Evolutionary conservation across 2,113 vertebrate species (phyloP).

Genomic region (Choloepus hoffmanni): DNA sequence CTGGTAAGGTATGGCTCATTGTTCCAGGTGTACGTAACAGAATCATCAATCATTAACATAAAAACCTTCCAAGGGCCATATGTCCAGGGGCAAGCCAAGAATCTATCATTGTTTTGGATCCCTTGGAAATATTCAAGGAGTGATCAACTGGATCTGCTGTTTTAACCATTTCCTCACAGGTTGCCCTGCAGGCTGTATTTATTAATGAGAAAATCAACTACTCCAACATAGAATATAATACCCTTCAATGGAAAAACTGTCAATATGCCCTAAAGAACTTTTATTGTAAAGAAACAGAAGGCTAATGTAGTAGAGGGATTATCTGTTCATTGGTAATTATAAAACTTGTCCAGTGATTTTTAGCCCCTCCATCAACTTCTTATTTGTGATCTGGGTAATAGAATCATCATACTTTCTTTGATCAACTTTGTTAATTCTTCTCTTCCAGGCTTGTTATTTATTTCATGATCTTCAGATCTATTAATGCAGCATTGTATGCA

Average conservation of each 20-base stretch:
- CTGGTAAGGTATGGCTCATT: accelerated
- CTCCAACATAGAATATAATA: background rate
- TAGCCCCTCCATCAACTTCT: background rate
- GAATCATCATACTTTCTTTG: background rate
- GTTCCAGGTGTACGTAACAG: accelerated
- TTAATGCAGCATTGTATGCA: too few relatives aligned
- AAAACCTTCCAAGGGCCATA: background rate
- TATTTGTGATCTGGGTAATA: background rate
- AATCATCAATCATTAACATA: background rate
- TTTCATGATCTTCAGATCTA: background rate
- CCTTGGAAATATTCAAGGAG: background rate
- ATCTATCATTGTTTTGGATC: background rate
- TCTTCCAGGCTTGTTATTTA: background rate
- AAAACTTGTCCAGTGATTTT: background rate
- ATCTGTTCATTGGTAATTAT: background rate
- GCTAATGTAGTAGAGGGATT: background rate
- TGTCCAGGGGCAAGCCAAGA: background rate
- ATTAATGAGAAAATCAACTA: background rate
- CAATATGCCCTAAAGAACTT: background rate
- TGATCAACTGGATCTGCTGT: background rate
- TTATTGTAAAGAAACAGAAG: background rate
- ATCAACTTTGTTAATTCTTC: background rate
- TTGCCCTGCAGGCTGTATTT: background rate
- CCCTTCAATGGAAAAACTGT: background rate
- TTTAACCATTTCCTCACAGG: background rate